Evolutionary conservation across 2,113 vertebrate genomes (phyloP).

Genomic region (Naja naja): DNA sequence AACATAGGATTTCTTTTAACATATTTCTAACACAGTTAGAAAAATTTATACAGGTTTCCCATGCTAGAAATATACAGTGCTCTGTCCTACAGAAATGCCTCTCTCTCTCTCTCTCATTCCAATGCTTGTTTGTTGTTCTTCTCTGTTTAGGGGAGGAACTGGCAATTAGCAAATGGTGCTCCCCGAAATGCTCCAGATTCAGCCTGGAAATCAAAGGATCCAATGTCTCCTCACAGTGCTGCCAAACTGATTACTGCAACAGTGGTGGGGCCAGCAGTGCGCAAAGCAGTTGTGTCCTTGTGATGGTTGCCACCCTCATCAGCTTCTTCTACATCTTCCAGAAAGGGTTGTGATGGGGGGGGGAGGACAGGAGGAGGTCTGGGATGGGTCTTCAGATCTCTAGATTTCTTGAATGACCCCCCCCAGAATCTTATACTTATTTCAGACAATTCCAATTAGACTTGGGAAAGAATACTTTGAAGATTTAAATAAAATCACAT

Average conservation of each 20-base stretch:
- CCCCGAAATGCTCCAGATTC: neutral
- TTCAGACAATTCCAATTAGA: no score
- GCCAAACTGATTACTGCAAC: neutral
- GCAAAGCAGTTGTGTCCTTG: neutral
- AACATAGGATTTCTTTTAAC: no score
- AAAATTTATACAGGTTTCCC: no score
- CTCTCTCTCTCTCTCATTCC: no score
- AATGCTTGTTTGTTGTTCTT: neutral
- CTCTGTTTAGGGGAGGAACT: neutral
- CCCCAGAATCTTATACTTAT: no score
- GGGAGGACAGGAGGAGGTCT: neutral
- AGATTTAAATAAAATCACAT: no score
- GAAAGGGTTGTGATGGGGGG: slow-evolving; percentile 20
- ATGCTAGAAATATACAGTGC: no score
- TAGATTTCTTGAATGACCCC: neutral
- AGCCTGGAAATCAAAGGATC: neutral
- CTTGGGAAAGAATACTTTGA: no score
- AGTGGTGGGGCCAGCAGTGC: neutral
- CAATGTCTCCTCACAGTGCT: neutral
- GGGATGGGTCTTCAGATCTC: neutral
- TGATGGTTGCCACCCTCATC: neutral
- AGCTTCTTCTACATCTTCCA: slow-evolving; percentile 24
- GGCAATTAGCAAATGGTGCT: neutral
- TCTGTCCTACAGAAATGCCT: neutral
- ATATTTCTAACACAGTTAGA: no score